Evolutionary conservation across 2,797 vertebrate species (phyloP), one percentile per base, ranked within the genome.

Genomic region (Glossophaga mutica): DNA sequence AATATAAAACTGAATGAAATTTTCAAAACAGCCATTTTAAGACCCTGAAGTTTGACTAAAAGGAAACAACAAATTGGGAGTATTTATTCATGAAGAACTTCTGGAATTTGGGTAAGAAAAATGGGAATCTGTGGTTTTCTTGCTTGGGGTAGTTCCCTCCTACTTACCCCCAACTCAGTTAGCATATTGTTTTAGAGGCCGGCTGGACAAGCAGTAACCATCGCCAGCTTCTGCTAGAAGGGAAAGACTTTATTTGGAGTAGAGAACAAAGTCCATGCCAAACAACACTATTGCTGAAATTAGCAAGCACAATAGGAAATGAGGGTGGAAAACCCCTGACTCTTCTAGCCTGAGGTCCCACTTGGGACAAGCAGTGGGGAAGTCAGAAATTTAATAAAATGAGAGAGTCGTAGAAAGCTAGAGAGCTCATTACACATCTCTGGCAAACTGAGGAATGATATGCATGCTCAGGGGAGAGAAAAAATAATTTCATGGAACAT

Each of bases 381-480:
- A 52, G 44, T 87, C 32, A 81, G 26, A 95, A 94, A 85, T 82
- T 22, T 91, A 91, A 73, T 86, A 90, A 90, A 88, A 88, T 78
- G 4, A 94, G 32, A 95, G 62, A 87, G 86, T 37, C 48, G 22
- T 16, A 83, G 22, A 48, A 86, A 68, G 15, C 59, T 26, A 81
- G 12, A 42, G 21, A 55, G 18, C 22, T 32, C 42, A 78, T 42
- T 26, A 73, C 26, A 44, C 2, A 52, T 71, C 32, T 59, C 46
- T 59, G 42, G 37, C 44, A 52, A 68, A 67, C 29, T 32, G 14
- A 76, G 21, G n/a, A 90, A 59, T 77, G 16, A 26, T 16, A 68
- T 52, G 46, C 5, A 15, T 37, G 11, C 52, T 82, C 18, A 48
- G 18, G 11, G 11, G 15, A 91, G 37, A 55, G 15, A 84, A 86